Evolutionary conservation across 2,113 vertebrate species (phyloP), one percentile per base, ranked within the genome.

Genomic region (Tympanuchus pallidicinctus): DNA sequence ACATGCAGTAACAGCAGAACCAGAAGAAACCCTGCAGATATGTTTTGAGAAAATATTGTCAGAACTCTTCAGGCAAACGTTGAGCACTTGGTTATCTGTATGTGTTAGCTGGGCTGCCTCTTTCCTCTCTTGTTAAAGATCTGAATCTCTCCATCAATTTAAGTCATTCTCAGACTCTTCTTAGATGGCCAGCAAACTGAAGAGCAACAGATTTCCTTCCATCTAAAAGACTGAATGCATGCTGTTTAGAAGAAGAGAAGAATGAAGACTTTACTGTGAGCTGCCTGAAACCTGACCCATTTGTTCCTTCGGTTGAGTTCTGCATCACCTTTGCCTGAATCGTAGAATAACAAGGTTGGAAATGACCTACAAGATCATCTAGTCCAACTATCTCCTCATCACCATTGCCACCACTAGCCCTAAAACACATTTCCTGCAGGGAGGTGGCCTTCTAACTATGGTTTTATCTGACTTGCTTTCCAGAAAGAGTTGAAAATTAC

Each of bases 381-480:
- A 38, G 38, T 38, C 38, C 38, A 38, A 38, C 38, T 38, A 38
- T 10, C 38, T 38, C 38, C 38, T 38, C 38, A 38, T 38, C 38
- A 38, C 38, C 38, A 38, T 10, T 38, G 38, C 38, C 38, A 38
- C 38, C 38, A 38, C 38, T 38, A 10, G 38, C 38, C 9, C 38
- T 38, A 38, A 38, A 38, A 11, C 6, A 24, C 13, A 30, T 63
- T 40, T 40, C 79, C 69, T n/a, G 13, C 40, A 77, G 13, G 34
- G 81, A 61, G 9, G 10, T 22, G 3, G 4, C 25, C 0, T 0
- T 38, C 52, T 75, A 67, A 36, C 24, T 60, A 3, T 21, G 43
- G 8, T n/a, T 54, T 19, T 30, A 1, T 64, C 38, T 50, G 21
- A 56, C 24, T 80, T 86, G 0, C 43, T 83, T 93, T 88, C 38